phyloP scores from a whole-genome alignment of 2,888 invertebrate genomes.

The Hydroisotoma schaefferi region DNA sequence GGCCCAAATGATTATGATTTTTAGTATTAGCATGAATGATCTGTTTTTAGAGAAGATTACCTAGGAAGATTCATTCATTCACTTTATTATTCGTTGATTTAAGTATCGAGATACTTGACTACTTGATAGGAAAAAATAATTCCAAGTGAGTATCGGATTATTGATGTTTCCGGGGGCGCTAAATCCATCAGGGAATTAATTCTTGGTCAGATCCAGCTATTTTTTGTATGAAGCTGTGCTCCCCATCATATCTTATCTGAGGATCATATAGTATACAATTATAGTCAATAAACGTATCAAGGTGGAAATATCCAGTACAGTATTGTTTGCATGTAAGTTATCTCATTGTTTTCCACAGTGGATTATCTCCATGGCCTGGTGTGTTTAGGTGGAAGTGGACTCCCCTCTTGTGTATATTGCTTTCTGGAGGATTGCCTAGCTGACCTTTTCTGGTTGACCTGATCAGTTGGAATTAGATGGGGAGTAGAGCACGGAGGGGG shows the following conservation, averaged over 20 bases:
- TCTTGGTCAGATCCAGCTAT: constrained; percentile 34
- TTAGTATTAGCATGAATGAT: no score
- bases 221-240: constrained; percentile 10
- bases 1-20: neutral
- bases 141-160: constrained; percentile 19
- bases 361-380: constrained; percentile 13
- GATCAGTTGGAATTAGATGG: constrained; percentile 18
- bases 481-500: constrained; percentile 17
- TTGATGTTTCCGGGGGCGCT: constrained; percentile 44
- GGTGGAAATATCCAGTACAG: no score
- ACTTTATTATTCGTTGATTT: no score
- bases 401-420: constrained; percentile 6
- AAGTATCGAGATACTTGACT: no score
- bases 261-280: neutral
- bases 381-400: no score
- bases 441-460: constrained; percentile 38
- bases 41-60: no score
- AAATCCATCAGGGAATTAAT: constrained; percentile 37
- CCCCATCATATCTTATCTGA: neutral
- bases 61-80: no score
- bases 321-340: constrained; percentile 4
- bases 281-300: neutral
- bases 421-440: constrained; percentile 3
- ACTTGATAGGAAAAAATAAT: neutral
- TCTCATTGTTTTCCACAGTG: no score